Base-by-base conservation (phyloP, 2,888 invertebrate species). In the Marronus borbonicus region DNA sequence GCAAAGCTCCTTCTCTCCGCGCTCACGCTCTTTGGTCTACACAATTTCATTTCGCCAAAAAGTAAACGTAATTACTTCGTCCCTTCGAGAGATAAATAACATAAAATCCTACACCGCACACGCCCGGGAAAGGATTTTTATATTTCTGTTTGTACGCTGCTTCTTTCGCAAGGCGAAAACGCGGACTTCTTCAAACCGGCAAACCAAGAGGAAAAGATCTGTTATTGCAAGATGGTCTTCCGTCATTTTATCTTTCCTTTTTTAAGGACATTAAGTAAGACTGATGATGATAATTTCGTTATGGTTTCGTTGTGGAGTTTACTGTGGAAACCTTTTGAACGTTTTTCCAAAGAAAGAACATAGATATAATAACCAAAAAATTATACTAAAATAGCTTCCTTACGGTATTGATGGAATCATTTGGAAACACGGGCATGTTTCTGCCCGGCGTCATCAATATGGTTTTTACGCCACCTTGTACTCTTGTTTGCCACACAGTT, bases 31-130 rank as follows among this genome's bases (percentile, higher is more conserved):
- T 50, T 20, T 20, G 50, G 24, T 62, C 70, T 49, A 49, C 70
- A 64, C 64, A 72, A 77, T 70, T 64, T 70, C 77, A 70, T 72
- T 72, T 68, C 69, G 49, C 70, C 72, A 64, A 70, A 62, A 72
- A 65, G 50, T 70, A 72, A 77, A 77, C 70, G 62, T 77, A 77
- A 77, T 77, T 77, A 77, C 70, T 70, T 62, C 77, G 77, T 72
- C 72, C 77, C 69, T 77, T 77, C 60, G 44, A 74, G 60, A 74
- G 72, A 74, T 74, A 74, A 74, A 74, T 74, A 74, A 74, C 72
- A 74, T 74, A 74, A 74, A 74, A 60, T 74, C 72, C 72, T 49
- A 74, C 72, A 74, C 72, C 44, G 60, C 68, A n/a, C 20, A 62
- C 62, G 28, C 62, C 62, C 62, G 49, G 28, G 49, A 68, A 68